A percentile compares a stretch with the other conserved stretches of the same genome.
Conservation (phyloP, 1,140 invertebrate genomes). For the Maniola jurtina region DNA sequence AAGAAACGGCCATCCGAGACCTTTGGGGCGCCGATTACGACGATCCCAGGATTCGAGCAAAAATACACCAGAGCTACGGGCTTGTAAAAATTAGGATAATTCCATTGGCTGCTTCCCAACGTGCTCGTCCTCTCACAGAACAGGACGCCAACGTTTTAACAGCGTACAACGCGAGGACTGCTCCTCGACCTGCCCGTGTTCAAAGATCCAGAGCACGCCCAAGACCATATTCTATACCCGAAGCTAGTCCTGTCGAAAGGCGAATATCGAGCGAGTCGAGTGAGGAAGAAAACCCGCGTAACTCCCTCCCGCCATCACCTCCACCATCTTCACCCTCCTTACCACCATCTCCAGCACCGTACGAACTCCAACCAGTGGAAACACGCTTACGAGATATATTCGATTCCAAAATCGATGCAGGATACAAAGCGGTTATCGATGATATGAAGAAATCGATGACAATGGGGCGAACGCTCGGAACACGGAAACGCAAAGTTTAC, state of each 20-base stretch:
- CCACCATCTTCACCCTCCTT: constrained; percentile 68
- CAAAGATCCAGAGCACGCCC: constrained; percentile 57
- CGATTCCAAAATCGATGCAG: constrained; percentile 67
- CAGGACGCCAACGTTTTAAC: constrained; percentile 78
- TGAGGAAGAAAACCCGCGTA: constrained; percentile 67
- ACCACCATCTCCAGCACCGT: constrained; percentile 62
- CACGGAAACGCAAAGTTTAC: constrained; percentile 73
- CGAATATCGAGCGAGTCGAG: constrained; percentile 65
- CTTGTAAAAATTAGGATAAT: constrained; percentile 77
- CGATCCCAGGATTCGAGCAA: constrained; percentile 70
- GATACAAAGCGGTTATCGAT: constrained; percentile 76
- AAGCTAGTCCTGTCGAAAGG: constrained; percentile 47
- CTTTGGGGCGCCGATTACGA: constrained; percentile 77
- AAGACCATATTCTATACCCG: constrained; percentile 55
- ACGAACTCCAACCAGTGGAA: constrained; percentile 66
- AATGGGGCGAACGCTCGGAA: constrained; percentile 70
- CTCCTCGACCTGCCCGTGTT: constrained; percentile 58
- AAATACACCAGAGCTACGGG: constrained; percentile 75
- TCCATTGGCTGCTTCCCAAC: constrained; percentile 70
- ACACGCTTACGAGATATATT: constrained; percentile 66
- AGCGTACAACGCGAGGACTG: constrained; percentile 75
- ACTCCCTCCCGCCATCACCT: constrained; percentile 57
- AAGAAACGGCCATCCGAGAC: constrained; percentile 75
- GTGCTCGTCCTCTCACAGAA: constrained; percentile 71
- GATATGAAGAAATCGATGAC: constrained; percentile 79